Evolutionary conservation across 1,140 invertebrate genomes (phyloP), one percentile per base, ranked within the genome.

Genomic region (Drosophila sturtevanti): DNA sequence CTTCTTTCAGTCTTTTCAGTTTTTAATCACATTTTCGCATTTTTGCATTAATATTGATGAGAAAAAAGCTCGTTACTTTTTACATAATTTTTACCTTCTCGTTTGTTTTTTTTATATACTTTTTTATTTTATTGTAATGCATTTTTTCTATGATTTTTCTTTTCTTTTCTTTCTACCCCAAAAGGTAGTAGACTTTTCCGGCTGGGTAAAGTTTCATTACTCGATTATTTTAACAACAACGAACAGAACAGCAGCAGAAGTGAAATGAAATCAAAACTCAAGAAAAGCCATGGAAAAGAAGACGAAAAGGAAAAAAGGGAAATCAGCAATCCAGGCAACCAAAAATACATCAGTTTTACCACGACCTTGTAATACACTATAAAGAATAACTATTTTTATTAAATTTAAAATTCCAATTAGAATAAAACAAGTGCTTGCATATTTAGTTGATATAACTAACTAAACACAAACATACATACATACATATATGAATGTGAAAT

Each of bases 11-110:
- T 35, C 14, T 12, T 37, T 31, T 27, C 51, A 22, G 21, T 68
- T 87, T 87, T 85, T 85, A 87, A 87, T 85, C 81, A 85, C 82
- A 85, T 87, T 85, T 85, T 38, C 70, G 44, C 41, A 24, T 6
- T 34, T 34, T 18, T 44, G 44, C 81, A 85, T 85, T 85, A 85
- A 85, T 81, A 85, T 87, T 81, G 78, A 81, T 78, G 82, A 16
- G 44, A 7, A 63, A 73, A 81, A 71, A 48, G 41, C 67, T 81
- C 71, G 73, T 85, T 85, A 62, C 60, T 65, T 68, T 77, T 71
- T 86, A 81, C 81, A 85, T 85, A 85, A 72, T 78, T 31, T 31
- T 31, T 31, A n/a, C n/a, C n/a, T n/a, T n/a, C n/a, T n/a, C n/a
- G n/a, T n/a, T n/a, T n/a, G n/a, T n/a, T n/a, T n/a, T n/a, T n/a